A percentile compares a stretch with the other conserved stretches of the same genome.
phyloP scores from a whole-genome alignment of 2,113 vertebrate genomes.

The Calyptomena viridis region DNA sequence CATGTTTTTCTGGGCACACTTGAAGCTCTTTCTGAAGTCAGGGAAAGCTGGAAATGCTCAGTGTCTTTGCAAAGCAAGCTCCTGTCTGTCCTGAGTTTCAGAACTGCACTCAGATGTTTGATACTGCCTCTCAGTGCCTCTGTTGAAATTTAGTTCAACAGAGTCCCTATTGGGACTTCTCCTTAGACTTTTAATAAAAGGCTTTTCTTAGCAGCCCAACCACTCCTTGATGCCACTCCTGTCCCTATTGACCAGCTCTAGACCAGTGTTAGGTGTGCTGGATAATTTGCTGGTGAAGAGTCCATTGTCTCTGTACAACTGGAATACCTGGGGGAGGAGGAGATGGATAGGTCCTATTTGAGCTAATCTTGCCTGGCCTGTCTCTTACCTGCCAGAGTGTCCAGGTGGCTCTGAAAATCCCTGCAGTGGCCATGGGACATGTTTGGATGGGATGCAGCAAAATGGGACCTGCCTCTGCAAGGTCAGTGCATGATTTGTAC shows the following conservation, averaged over 20 bases:
- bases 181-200: background rate
- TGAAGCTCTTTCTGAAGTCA: background rate
- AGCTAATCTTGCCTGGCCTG: background rate
- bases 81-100: background rate
- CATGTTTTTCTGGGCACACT: background rate
- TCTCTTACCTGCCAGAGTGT: constrained; percentile 78
- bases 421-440: constrained; percentile 84
- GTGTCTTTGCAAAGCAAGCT: background rate
- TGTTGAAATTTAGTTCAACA: background rate
- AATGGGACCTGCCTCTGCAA: constrained; percentile 92
- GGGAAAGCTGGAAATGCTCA: background rate
- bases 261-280: background rate
- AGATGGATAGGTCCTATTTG: background rate
- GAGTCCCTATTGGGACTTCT: background rate
- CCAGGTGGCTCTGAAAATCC: constrained; percentile 79
- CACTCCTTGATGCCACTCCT: background rate
- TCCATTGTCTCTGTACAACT: background rate
- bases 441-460: constrained; percentile 79
- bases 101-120: background rate
- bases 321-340: background rate
- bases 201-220: background rate
- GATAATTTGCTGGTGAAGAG: background rate
- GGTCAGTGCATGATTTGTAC: constrained; percentile 64
- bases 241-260: background rate
- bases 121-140: background rate